Percentiles rank a stretch among this genome's conserved stretches.
These are phyloP conservation scores for Margarornis squamiger DNA, from an alignment of 2,797 vertebrate species.

Conservation along the genomic window DNA sequence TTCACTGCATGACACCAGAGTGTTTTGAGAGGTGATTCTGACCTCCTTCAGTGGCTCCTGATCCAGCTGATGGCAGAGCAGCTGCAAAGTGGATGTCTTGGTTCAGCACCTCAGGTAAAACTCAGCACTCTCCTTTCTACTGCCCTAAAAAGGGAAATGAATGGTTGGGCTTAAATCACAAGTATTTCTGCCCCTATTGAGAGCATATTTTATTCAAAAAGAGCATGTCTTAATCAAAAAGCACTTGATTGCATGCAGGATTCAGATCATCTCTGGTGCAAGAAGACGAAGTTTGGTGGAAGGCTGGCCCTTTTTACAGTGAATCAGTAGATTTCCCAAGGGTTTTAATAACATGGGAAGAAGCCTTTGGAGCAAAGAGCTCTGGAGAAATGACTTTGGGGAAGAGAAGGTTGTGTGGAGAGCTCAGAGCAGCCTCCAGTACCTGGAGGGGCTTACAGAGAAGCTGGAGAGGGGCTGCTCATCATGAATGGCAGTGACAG, in stretches of 20 bases:
- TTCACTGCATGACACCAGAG: accelerated
- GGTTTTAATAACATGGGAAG: background rate
- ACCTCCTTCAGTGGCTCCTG: background rate
- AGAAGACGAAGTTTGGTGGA: background rate
- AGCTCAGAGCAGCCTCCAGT: background rate
- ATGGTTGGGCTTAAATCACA: background rate
- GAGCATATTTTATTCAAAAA: background rate
- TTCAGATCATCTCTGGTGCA: background rate
- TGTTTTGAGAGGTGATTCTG: background rate
- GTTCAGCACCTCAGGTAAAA: background rate
- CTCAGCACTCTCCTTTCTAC: background rate
- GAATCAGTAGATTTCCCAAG: background rate
- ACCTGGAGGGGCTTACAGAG: background rate
- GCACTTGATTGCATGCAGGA: too few species aligned
- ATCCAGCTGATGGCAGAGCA: background rate
- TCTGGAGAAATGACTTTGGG: background rate
- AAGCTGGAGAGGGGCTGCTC: too few species aligned
- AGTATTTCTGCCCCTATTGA: background rate
- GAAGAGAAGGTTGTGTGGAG: background rate
- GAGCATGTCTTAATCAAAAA: background rate
- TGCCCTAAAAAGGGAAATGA: background rate
- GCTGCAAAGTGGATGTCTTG: background rate
- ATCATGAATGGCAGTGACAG: background rate
- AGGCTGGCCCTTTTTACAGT: background rate
- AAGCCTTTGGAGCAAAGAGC: background rate